A percentile compares a stretch with the other conserved stretches of the same genome.
phyloP scores from a whole-genome alignment of 2,888 invertebrate species.

The Metalampra italica region DNA sequence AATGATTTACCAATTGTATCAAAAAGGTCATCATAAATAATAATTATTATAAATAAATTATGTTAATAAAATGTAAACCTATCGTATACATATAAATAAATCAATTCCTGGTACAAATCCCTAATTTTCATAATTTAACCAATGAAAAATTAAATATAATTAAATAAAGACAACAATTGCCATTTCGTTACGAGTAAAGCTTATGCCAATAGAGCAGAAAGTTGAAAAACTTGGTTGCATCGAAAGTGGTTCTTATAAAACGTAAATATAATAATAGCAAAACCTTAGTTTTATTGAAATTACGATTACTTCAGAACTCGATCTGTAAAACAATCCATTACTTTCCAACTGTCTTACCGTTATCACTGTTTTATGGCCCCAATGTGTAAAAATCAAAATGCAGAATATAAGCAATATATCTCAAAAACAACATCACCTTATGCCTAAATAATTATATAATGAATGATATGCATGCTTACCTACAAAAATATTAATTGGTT shows the following conservation, averaged over 20 bases:
- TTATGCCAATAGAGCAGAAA: no score
- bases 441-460: constrained; percentile 26
- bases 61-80: not conserved
- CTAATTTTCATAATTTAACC: not conserved
- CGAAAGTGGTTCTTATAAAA: no score
- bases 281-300: not conserved
- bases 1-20: not conserved
- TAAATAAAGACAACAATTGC: not conserved
- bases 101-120: constrained; percentile 11
- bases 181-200: no score
- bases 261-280: not conserved
- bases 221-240: no score
- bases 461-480: constrained; percentile 43
- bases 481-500: constrained; percentile 13
- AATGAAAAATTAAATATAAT: not conserved
- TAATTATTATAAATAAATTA: not conserved
- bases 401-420: constrained; percentile 17
- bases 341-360: not conserved
- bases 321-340: no score
- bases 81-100: not conserved
- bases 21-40: not conserved
- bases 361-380: constrained; percentile 58
- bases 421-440: constrained; percentile 16
- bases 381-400: constrained; percentile 39
- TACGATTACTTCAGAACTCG: not conserved